A percentile compares a stretch with the other conserved stretches of the same genome.
Evolutionary conservation across 2,113 vertebrate species (phyloP).

Genomic region (Macrotis lagotis): DNA sequence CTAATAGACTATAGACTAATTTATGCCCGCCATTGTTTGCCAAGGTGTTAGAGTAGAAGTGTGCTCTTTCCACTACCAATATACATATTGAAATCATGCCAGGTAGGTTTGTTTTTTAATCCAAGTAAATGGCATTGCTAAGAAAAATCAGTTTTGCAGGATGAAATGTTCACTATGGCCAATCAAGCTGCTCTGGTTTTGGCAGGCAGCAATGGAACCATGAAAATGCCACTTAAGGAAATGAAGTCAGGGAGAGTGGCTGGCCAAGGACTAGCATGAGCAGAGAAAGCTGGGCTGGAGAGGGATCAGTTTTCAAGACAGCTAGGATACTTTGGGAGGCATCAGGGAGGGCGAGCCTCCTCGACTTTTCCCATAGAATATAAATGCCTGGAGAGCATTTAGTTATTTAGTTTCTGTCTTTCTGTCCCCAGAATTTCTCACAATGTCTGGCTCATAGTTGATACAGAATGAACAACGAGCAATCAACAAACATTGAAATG

Average conservation of each 20-base stretch:
- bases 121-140: background rate
- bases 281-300: background rate
- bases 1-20: background rate
- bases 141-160: background rate
- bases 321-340: background rate
- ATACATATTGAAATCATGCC: background rate
- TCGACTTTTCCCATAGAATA: background rate
- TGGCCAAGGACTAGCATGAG: background rate
- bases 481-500: background rate
- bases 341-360: background rate
- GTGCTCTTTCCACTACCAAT: background rate
- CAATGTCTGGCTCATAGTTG: background rate
- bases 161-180: background rate
- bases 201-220: background rate
- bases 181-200: background rate
- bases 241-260: background rate
- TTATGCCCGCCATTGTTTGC: background rate
- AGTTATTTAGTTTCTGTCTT: background rate
- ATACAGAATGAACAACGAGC: background rate
- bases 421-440: background rate
- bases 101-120: background rate
- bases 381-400: background rate
- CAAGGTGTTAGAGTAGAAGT: background rate
- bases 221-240: background rate
- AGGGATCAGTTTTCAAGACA: background rate